Evolutionary conservation across 2,888 invertebrate species (phyloP), one percentile per base, ranked within the genome.

Genomic region (Agrotis exclamationis): DNA sequence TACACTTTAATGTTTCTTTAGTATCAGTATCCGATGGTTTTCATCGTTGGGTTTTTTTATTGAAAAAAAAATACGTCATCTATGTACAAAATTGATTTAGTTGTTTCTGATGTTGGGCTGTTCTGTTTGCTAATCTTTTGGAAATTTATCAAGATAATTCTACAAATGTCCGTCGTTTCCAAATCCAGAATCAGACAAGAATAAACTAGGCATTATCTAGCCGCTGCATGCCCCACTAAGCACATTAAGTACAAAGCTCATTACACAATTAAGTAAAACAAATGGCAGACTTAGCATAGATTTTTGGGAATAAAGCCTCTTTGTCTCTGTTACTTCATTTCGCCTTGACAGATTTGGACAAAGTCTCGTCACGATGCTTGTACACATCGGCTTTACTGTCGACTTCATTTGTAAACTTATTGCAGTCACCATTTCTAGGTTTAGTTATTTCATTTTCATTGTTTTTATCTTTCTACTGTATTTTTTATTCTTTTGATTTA

Each of bases 1-100:
- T 86, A 77, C 82, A 81, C 53, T 86, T 88, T 89, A 86, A 89
- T 88, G 85, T 83, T 70, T 72, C 65, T 81, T n/a, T 66, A 74
- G 80, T 77, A 77, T 74, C 45, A 13, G 56, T 59, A 76, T 64
- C 45, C 45, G 44, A 64, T 63, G 24, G 53, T 39, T 54, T 70
- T 62, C 58, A 59, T 59, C 53, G 44, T 24, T 33, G 13, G 20
- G 14, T 24, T 60, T 70, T 60, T 70, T 28, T 6, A 56, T 54
- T 63, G 24, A 39, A 57, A 70, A 63, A 66, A 28, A 0, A 47
- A 33, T 74, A 24, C 20, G 9, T 53, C 14, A 68, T 20, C 3
- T 67, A 18, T 2, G 14, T 0, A 0, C 2, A 18, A 16, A 57
- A 57, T 45, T 22, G 3, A 22, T 60, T 56, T 68, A 9, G 9